phyloP scores from a whole-genome alignment of 2,113 vertebrate genomes.

The Channa argus region DNA sequence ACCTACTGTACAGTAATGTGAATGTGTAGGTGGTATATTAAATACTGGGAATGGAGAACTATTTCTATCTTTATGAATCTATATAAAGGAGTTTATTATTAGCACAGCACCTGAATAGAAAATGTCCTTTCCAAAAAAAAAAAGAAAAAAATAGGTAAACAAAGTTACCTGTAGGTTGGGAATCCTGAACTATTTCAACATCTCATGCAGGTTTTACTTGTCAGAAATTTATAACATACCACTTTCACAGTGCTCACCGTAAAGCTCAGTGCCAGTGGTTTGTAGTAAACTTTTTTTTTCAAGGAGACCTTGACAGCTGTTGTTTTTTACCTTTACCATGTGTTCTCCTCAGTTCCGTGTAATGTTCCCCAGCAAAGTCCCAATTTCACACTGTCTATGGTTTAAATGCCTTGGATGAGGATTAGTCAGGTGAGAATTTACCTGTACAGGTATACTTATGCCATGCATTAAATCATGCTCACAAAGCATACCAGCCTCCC shows the following conservation, averaged over 20 bases:
- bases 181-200: too few relatives aligned
- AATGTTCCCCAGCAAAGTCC: constrained; percentile 4
- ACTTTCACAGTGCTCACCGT: too few relatives aligned
- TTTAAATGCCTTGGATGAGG: constrained; percentile 38
- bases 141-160: too few relatives aligned
- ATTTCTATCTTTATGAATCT: too few relatives aligned
- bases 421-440: constrained; percentile 51
- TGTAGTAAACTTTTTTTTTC: not conserved
- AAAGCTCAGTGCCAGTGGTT: too few relatives aligned
- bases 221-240: too few relatives aligned
- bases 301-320: constrained; percentile 37
- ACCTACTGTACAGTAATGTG: constrained; percentile 37
- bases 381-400: constrained; percentile 1
- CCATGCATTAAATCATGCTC: constrained; percentile 45
- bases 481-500: constrained; percentile 24
- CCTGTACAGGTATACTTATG: constrained; percentile 41
- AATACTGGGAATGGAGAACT: too few relatives aligned
- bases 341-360: constrained; percentile 18
- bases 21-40: not conserved
- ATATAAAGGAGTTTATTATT: too few relatives aligned
- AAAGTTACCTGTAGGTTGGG: too few relatives aligned
- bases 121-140: too few relatives aligned
- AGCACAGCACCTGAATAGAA: too few relatives aligned
- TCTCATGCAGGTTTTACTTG: too few relatives aligned
- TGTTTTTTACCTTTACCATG: not conserved